Conservation (phyloP, 30 jellyfish, hydroid and myxozoan species). For the Turritopsis dohrnii region DNA sequence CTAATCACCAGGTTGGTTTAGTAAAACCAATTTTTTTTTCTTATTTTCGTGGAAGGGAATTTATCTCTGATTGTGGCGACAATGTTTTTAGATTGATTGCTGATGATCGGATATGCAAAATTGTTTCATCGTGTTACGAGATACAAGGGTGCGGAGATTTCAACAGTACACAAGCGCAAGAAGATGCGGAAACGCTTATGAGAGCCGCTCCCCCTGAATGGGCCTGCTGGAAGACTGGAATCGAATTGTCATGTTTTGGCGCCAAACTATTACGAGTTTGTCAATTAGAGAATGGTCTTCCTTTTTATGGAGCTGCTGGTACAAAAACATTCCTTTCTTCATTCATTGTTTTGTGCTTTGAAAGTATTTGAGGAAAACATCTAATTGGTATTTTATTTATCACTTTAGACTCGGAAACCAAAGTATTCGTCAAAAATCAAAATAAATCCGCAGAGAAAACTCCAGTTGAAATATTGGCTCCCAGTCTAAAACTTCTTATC, state of each 20-base stretch:
- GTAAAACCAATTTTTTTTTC: no score
- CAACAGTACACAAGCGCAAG: slow-evolving; percentile 29
- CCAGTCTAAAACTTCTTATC: slow-evolving; percentile 48
- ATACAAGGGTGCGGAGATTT: slow-evolving; percentile 28
- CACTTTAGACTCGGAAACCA: neutral
- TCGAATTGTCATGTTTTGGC: slow-evolving; percentile 91
- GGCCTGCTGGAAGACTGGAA: slow-evolving; percentile 98
- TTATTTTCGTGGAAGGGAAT: no score
- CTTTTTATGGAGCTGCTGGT: slow-evolving; percentile 74
- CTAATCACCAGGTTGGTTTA: slow-evolving; percentile 70
- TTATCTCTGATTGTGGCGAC: no score
- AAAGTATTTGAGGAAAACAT: neutral
- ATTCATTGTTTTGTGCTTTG: neutral
- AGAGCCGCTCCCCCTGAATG: slow-evolving; percentile 98
- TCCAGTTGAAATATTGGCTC: slow-evolving; percentile 75
- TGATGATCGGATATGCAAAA: slow-evolving; percentile 67
- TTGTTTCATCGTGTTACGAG: slow-evolving; percentile 67
- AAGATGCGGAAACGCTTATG: slow-evolving; percentile 45
- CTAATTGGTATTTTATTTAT: neutral
- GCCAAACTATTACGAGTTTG: slow-evolving; percentile 85
- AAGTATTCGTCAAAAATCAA: slow-evolving; percentile 31
- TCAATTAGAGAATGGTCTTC: slow-evolving; percentile 47
- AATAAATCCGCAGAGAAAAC: slow-evolving; percentile 14
- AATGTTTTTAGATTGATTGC: slow-evolving; percentile 80
- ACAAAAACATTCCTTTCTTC: slow-evolving; percentile 17